Conservation (phyloP, 2,888 invertebrate species). For the Lapara coniferarum region DNA sequence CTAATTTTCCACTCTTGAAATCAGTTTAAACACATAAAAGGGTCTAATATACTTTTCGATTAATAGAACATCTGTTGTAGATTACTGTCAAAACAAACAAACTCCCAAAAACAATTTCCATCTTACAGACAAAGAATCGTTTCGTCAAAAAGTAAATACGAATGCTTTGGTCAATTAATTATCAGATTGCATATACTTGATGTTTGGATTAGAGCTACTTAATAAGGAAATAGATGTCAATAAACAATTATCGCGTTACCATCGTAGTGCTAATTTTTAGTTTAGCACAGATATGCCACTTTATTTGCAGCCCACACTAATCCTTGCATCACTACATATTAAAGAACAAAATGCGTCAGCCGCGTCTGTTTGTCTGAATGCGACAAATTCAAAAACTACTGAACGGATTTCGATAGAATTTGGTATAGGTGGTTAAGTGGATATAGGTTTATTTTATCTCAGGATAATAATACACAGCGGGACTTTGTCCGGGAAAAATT, state of each 20-base stretch:
- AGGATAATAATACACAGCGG: too few relatives aligned
- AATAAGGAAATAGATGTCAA: conserved; percentile 6
- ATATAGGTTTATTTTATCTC: too few relatives aligned
- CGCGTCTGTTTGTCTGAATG: too few relatives aligned
- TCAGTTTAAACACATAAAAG: background rate
- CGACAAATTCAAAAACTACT: too few relatives aligned
- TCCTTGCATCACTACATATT: too few relatives aligned
- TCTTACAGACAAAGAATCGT: background rate
- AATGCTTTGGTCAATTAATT: background rate
- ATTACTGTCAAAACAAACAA: conserved; percentile 1
- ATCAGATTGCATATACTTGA: background rate
- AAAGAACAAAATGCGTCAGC: too few relatives aligned
- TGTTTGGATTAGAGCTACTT: background rate
- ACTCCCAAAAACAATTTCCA: conserved; percentile 1
- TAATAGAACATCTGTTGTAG: background rate
- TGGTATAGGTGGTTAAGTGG: too few relatives aligned
- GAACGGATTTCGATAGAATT: too few relatives aligned
- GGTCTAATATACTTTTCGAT: background rate
- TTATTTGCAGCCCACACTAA: background rate
- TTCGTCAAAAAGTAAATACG: conserved; percentile 1
- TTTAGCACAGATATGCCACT: background rate
- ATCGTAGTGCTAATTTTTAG: conserved; percentile 6
- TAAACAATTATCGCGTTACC: background rate
- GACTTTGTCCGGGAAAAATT: too few relatives aligned
- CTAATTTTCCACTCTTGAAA: too few relatives aligned